These are phyloP conservation scores for Megalopta genalis DNA, from an alignment of 1,140 invertebrate genomes.

Conservation along the genomic window DNA sequence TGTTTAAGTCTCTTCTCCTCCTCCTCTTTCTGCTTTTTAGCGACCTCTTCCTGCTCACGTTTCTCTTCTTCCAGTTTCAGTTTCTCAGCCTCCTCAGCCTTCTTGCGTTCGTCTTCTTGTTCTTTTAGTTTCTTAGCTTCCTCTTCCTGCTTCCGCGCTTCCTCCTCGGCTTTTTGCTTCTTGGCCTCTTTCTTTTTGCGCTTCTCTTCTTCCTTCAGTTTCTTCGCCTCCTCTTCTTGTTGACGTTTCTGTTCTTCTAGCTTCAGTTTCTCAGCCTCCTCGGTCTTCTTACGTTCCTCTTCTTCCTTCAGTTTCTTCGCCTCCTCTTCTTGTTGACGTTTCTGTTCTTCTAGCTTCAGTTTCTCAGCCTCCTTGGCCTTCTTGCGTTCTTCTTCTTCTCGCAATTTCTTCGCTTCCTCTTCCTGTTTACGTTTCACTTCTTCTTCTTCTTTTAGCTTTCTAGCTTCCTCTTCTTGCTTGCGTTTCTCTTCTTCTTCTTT, in stretches of 20 bases:
- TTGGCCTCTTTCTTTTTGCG: constrained; percentile 26
- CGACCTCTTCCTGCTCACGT: constrained; percentile 43
- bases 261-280: constrained; percentile 17
- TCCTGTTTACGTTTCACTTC: constrained; percentile 7
- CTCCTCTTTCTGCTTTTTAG: constrained; percentile 1
- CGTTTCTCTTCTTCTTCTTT: not conserved
- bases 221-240: constrained; percentile 5
- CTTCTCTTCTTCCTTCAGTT: constrained; percentile 29
- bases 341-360: constrained; percentile 23
- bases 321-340: constrained; percentile 12
- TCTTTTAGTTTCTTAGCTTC: constrained; percentile 9
- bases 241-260: constrained; percentile 26
- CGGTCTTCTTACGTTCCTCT: constrained; percentile 7
- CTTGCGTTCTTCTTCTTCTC: not conserved
- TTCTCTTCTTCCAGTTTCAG: constrained; percentile 11
- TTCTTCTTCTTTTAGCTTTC: constrained; percentile 21
- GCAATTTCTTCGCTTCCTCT: constrained; percentile 5
- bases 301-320: not conserved
- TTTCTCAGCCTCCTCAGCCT: constrained; percentile 11
- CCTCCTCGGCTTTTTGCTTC: constrained; percentile 1
- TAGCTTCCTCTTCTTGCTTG: constrained; percentile 16
- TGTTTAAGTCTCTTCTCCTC: not conserved
- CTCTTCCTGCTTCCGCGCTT: too few relatives aligned
- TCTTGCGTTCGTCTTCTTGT: constrained; percentile 28
- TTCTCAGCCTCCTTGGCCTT: constrained; percentile 21